phyloP scores from a whole-genome alignment of 2,113 vertebrate species.

The Takifugu flavidus region DNA sequence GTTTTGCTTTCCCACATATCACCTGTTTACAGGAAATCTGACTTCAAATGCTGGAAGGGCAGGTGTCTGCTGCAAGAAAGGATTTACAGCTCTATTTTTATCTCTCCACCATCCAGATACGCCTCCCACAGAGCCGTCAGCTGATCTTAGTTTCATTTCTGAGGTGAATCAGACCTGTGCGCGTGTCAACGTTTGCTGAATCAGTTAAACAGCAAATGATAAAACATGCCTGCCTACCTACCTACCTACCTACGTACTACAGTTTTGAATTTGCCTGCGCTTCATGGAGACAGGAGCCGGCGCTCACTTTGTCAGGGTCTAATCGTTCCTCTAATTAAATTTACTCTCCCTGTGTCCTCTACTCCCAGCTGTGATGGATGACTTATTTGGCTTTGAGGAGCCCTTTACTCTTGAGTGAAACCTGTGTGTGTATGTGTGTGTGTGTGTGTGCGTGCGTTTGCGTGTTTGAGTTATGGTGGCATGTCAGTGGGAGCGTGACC shows the following conservation, averaged over 20 bases:
- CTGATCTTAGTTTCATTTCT: slow-evolving; percentile 46
- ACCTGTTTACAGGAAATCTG: slow-evolving; percentile 64
- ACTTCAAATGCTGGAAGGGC: neutral
- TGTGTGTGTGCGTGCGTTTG: slow-evolving; percentile 9
- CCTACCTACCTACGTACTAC: slow-evolving; percentile 9
- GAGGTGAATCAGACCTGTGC: slow-evolving; percentile 3
- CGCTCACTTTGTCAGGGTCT: slow-evolving; percentile 43
- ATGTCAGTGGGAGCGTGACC: slow-evolving; percentile 23
- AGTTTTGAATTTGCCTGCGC: slow-evolving; percentile 25
- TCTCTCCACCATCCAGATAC: slow-evolving; percentile 3
- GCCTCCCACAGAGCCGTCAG: slow-evolving; percentile 13
- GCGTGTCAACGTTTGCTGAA: slow-evolving; percentile 7
- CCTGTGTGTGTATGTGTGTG: slow-evolving; percentile 23
- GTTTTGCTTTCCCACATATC: slow-evolving; percentile 34
- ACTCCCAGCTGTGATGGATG: slow-evolving; percentile 57
- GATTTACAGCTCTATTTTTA: slow-evolving; percentile 59
- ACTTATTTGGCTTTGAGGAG: slow-evolving; percentile 57
- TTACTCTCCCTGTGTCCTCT: slow-evolving; percentile 47
- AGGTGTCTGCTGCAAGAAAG: slow-evolving; percentile 16
- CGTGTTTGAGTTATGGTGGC: slow-evolving; percentile 38
- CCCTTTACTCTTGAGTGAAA: slow-evolving; percentile 34
- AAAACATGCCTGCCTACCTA: slow-evolving; percentile 5
- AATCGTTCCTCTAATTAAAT: slow-evolving; percentile 62
- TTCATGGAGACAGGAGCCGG: slow-evolving; percentile 33
- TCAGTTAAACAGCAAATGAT: slow-evolving; percentile 9